Conservation (phyloP, 2,888 invertebrate species). For the Pyrocoelia pectoralis region DNA sequence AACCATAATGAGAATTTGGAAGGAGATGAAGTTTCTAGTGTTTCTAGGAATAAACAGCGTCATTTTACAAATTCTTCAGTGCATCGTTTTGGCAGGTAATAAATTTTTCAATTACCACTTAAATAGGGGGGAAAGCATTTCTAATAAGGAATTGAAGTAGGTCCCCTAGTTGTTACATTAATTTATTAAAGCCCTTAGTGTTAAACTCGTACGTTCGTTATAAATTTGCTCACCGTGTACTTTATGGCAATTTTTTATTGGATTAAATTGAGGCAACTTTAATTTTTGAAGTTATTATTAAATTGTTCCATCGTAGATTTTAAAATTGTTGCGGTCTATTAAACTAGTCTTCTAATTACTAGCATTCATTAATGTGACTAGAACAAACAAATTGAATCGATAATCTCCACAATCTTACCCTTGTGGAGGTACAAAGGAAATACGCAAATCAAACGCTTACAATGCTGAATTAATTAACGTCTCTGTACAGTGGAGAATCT, state of each 20-base stretch:
- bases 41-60: conserved; percentile 17
- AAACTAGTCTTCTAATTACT: no score
- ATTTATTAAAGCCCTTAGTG: conserved; percentile 1
- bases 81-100: conserved; percentile 26
- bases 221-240: background rate
- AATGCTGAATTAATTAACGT: no score
- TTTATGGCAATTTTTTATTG: background rate
- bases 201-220: background rate
- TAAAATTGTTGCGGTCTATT: no score
- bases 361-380: no score
- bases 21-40: conserved; percentile 15
- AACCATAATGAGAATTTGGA: conserved; percentile 27
- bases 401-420: no score
- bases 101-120: background rate
- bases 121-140: background rate
- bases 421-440: no score
- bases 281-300: background rate
- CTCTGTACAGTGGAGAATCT: no score
- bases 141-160: conserved; percentile 11
- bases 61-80: conserved; percentile 26
- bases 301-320: background rate
- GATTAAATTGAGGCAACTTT: background rate
- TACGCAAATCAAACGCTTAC: no score
- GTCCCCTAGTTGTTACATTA: conserved; percentile 2
- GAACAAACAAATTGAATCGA: no score